A percentile compares a stretch with the other conserved stretches of the same genome.
Evolutionary conservation across 2,113 vertebrate species (phyloP).

Genomic region (Anser brachyrhynchus): DNA sequence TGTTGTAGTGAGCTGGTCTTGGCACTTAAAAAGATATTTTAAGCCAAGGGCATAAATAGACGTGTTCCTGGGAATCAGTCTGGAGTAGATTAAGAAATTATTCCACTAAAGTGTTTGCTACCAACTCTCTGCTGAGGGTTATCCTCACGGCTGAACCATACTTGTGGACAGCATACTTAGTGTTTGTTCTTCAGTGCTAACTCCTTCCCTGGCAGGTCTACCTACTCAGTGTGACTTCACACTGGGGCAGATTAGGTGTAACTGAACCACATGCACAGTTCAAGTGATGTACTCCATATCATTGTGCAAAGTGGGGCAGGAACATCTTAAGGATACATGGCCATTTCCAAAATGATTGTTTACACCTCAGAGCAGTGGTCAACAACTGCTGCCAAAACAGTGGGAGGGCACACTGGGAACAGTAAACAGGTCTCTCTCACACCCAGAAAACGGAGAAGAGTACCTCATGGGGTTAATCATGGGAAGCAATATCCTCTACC

Average conservation of each 20-base stretch:
- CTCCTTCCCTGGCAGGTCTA: not conserved
- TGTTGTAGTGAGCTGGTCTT: not conserved
- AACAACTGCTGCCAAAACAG: not conserved
- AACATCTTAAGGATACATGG: fast-evolving
- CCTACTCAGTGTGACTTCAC: fast-evolving
- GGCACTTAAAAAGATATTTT: not conserved
- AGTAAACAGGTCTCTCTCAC: not conserved
- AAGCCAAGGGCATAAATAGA: not conserved
- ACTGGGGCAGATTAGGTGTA: not conserved
- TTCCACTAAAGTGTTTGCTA: not conserved
- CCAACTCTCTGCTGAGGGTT: not conserved
- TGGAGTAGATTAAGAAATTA: not conserved
- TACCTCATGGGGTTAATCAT: fast-evolving
- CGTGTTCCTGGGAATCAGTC: not conserved
- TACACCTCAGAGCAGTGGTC: not conserved
- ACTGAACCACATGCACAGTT: fast-evolving
- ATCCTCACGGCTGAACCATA: not conserved
- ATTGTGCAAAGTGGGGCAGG: fast-evolving
- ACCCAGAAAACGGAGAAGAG: fast-evolving
- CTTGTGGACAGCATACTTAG: not conserved
- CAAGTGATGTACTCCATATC: not conserved
- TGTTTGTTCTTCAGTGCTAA: not conserved
- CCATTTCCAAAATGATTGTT: not conserved
- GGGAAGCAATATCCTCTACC: not conserved
- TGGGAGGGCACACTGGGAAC: not conserved